Conservation (phyloP, 2,888 invertebrate genomes). For the Acheta domesticus region DNA sequence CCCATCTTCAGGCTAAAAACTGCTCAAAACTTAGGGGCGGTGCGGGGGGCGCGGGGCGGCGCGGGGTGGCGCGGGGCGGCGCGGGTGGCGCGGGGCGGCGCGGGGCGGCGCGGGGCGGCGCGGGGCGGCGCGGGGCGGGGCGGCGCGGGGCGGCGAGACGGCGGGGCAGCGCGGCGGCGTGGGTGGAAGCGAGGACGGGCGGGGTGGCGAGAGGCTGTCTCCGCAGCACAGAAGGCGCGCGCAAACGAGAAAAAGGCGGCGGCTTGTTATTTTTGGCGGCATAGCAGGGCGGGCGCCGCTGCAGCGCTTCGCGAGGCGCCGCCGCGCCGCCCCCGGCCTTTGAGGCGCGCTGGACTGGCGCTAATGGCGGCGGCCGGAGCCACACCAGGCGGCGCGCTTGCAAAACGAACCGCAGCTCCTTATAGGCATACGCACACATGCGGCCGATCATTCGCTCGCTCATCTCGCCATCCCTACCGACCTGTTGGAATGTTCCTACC, state of each 20-base stretch:
- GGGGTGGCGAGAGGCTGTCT: neutral
- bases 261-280: conserved; percentile 18
- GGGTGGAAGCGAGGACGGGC: neutral
- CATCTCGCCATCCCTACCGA: no score
- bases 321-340: neutral
- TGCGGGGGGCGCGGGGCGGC: no score
- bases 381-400: no score
- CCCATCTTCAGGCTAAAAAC: no score
- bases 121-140: no score
- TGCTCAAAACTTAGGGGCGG: no score
- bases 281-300: neutral
- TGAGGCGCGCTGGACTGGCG: neutral
- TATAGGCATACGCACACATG: no score
- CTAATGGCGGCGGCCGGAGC: neutral
- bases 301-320: neutral
- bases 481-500: no score
- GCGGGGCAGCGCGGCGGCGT: neutral
- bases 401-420: no score
- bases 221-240: no score
- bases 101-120: neutral
- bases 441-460: no score
- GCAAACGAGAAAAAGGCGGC: neutral
- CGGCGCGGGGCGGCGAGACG: neutral
- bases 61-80: neutral
- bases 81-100: neutral